Evolutionary conservation across 2,888 invertebrate species (phyloP).

Genomic region (Drosophila lacicola): DNA sequence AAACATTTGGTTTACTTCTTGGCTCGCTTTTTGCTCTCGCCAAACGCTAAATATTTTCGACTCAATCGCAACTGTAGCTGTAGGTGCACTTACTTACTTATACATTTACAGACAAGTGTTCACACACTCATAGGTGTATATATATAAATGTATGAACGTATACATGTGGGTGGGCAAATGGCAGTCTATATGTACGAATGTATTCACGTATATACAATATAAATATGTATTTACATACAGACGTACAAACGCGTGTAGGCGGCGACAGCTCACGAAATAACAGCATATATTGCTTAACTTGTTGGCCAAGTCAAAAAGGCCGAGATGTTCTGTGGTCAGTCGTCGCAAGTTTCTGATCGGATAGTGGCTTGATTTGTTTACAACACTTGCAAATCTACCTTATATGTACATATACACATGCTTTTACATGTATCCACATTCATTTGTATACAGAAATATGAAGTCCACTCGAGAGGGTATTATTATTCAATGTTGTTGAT

Average conservation of each 20-base stretch:
- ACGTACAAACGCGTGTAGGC: conserved; percentile 36
- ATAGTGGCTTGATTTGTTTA: conserved; percentile 29
- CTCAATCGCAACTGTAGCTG: conserved; percentile 43
- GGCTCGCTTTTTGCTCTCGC: conserved; percentile 25
- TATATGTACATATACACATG: not conserved
- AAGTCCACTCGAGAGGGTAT: not conserved
- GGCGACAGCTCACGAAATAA: conserved; percentile 46
- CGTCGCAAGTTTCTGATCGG: conserved; percentile 35
- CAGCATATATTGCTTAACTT: conserved; percentile 47
- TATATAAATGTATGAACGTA: conserved; percentile 1
- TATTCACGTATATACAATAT: not conserved
- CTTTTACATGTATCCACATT: not conserved
- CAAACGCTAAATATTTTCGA: conserved; percentile 22
- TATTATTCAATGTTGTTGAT: not conserved
- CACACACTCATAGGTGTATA: conserved; percentile 2
- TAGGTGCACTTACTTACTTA: conserved; percentile 39
- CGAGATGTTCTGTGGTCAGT: conserved; percentile 41
- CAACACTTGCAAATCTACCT: not conserved
- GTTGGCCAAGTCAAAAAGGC: conserved; percentile 43
- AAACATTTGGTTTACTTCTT: conserved; percentile 37
- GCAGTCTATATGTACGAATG: conserved; percentile 8
- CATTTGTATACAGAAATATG: not conserved
- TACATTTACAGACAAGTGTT: conserved; percentile 6
- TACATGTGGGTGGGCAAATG: conserved; percentile 48
- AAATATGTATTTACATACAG: not conserved